Conservation (phyloP, 2,113 vertebrate genomes). For the Pygoscelis antarcticus region DNA sequence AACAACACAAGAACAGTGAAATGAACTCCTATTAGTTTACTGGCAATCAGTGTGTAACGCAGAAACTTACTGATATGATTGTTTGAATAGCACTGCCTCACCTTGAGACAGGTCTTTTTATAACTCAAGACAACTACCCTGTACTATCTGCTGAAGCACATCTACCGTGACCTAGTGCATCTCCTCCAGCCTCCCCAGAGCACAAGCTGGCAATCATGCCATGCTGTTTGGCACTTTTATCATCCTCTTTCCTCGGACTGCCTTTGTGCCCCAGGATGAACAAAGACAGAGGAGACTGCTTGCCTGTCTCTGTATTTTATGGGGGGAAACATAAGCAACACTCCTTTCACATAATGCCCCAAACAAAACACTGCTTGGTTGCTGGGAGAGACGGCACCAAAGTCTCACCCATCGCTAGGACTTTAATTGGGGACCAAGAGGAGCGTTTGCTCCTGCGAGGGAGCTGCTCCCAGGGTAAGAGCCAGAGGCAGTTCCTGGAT, state of each 20-base stretch:
- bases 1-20: accelerated
- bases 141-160: neutral
- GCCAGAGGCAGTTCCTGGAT: neutral
- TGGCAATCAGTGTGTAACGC: accelerated
- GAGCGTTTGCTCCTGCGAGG: neutral
- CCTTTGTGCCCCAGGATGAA: neutral
- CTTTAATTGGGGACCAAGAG: accelerated
- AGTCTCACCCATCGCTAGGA: neutral
- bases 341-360: too few species aligned
- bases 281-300: neutral
- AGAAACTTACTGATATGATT: accelerated
- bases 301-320: neutral
- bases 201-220: neutral
- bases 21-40: neutral
- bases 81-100: accelerated
- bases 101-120: neutral
- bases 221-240: accelerated
- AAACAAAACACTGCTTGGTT: too few species aligned
- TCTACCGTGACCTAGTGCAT: accelerated
- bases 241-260: accelerated
- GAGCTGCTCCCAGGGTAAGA: neutral
- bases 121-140: neutral
- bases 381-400: accelerated
- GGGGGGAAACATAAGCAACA: accelerated
- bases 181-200: neutral